Evolutionary conservation across 2,888 invertebrate genomes (phyloP).

Genomic region (Eristalinus sepulchralis): DNA sequence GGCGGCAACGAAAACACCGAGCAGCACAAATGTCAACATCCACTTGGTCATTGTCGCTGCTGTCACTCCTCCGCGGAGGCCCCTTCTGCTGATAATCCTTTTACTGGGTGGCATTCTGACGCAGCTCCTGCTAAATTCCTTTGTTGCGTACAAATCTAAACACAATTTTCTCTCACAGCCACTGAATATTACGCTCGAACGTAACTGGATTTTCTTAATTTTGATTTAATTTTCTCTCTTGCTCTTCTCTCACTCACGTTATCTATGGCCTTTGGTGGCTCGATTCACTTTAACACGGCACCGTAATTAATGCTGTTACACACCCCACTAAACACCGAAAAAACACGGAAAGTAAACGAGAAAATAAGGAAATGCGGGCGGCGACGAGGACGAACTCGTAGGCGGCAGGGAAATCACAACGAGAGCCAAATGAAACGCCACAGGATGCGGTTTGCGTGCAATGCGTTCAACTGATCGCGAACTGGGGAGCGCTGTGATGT

Average conservation of each 20-base stretch:
- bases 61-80: conserved; percentile 45
- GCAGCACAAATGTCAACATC: conserved; percentile 69
- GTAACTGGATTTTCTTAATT: conserved; percentile 28
- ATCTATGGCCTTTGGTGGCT: conserved; percentile 54
- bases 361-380: conserved; percentile 33
- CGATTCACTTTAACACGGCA: conserved; percentile 61
- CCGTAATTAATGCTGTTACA: conserved; percentile 69
- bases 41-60: conserved; percentile 62
- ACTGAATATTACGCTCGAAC: conserved; percentile 17
- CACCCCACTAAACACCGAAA: conserved; percentile 44
- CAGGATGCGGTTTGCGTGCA: conserved; percentile 53
- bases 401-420: conserved; percentile 4
- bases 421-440: conserved; percentile 16
- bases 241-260: conserved; percentile 45
- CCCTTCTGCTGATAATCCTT: conserved; percentile 60
- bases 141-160: background rate
- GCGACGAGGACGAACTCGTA: conserved; percentile 3
- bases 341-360: conserved; percentile 26
- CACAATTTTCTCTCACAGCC: background rate
- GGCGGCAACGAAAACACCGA: conserved; percentile 63
- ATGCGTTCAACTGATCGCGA: conserved; percentile 23
- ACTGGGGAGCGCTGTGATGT: conserved; percentile 19
- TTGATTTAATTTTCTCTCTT: background rate
- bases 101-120: conserved; percentile 60
- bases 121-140: conserved; percentile 51